Evolutionary conservation across 2,888 invertebrate species (phyloP), one percentile per base, ranked within the genome.

Genomic region (Linnaemya vulpina): DNA sequence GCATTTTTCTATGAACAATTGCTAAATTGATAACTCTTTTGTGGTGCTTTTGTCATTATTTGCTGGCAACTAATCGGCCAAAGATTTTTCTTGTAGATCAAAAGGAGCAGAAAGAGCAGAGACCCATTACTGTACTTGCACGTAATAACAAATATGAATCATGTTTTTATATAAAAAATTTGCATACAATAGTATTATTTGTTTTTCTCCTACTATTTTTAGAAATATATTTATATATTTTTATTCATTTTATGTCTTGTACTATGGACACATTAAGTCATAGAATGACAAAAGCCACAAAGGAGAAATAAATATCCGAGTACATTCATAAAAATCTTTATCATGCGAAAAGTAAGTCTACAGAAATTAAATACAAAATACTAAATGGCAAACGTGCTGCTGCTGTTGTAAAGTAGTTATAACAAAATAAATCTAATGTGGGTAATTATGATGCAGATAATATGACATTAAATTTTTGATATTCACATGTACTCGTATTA

Each of bases 391-490:
- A 77, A 77, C 77, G 71, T 67, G 77, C 62, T 65, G 55, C 58
- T 60, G 77, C 43, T 49, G 73, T 53, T 63, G 53, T 51, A 60
- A 74, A 78, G 70, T 78, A 67, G 60, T 67, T 71, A 35, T 20
- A 51, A 55, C 30, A 68, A 79, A 84, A 74, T 82, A 79, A 83
- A 79, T 81, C 83, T 87, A 73, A 85, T 86, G 87, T 88, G 88
- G 87, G 89, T 90, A 90, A 90, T 90, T 90, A 90, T 90, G 91
- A 90, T 90, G 91, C 89, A 90, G 90, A 90, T 90, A 90, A 90
- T 90, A 89, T 87, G 89, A 88, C 81, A 76, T 83, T 60, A 76
- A 83, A 85, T 86, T 86, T 86, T 86, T 87, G 83, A 86, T 76
- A 86, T 81, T 84, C 84, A 81, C 71, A 67, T 79, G n/a, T 55